Base-by-base conservation (phyloP, 1,140 invertebrate species). In the Orius insidiosus region DNA sequence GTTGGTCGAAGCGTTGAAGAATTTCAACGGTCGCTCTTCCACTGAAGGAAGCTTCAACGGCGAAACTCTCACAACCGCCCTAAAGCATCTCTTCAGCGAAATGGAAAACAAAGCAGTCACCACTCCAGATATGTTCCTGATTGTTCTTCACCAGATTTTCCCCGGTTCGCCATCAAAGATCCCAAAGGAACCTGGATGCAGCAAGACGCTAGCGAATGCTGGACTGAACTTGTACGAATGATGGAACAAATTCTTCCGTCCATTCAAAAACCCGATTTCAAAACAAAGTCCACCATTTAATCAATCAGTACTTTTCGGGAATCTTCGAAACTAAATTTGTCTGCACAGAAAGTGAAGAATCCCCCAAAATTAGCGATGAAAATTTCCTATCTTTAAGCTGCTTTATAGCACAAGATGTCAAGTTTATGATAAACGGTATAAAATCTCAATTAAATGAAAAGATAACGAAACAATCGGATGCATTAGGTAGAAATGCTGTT, bases 401-500 rank as follows among this genome's bases (percentile, higher is more conserved):
- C 68, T 99, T 98, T 64, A 98, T 99, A 56, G 89, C 85, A n/a
- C 79, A 86, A 63, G 94, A 98, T 56, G 86, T 97, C 6, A 88
- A 90, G 63, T 97, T 97, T 63, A 80, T 99, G 74, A 79, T 92
- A 58, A 87, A 85, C 9, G 95, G 95, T 13, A 68, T 99, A 35
- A 70, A 75, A 68, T 80, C 72, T 51, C 77, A 89, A 74, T 75
- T 96, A 72, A 77, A 87, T 64, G 95, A 98, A 67, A 78, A 85
- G 58, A 79, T 99, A 42, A 90, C 86, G 19, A 98, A 98, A 69
- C 70, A 80, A 65, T 97, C 93, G 9, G 68, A 82, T 50, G 75
- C 74, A 10, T 66, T 98, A 49, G 78, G 75, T 48, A 74, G 87
- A 56, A 88, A 98, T 74, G 89, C 93, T 24, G 67, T 81, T 53